Conservation (phyloP, 1,140 invertebrate species). For the Phenacoccus solenopsis region DNA sequence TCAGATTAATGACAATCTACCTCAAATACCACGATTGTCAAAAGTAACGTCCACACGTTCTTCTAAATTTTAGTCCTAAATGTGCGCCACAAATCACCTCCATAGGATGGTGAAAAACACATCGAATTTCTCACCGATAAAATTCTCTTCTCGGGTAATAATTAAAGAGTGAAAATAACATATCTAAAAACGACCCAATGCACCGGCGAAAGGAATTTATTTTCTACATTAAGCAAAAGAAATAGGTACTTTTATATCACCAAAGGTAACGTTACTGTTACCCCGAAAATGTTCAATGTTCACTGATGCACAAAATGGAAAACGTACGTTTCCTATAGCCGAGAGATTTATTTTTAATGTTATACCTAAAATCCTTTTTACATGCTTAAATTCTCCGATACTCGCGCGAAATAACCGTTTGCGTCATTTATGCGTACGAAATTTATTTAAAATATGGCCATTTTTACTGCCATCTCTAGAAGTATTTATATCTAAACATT, state of each 20-base stretch:
- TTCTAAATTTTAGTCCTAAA: no score
- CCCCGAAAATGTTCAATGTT: slow-evolving; percentile 1
- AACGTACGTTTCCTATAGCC: neutral
- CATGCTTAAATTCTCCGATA: neutral
- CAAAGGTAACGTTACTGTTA: neutral
- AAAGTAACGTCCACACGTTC: no score
- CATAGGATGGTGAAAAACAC: no score
- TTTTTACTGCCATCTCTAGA: neutral
- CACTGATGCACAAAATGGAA: slow-evolving; percentile 1
- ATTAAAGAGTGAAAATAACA: neutral
- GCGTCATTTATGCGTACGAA: neutral
- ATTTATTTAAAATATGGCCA: neutral
- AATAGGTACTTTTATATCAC: neutral
- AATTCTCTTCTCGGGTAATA: no score
- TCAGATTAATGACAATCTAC: no score
- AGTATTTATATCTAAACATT: neutral
- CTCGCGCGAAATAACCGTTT: neutral
- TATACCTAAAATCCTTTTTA: neutral
- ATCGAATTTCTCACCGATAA: no score
- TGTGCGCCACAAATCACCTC: no score
- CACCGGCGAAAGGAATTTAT: neutral
- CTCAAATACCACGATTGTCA: no score
- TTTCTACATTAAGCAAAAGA: neutral
- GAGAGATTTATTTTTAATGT: neutral
- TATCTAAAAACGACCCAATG: no score